Evolutionary conservation across 2,888 invertebrate species (phyloP), one percentile per base, ranked within the genome.

Genomic region (Stenurella melanura): DNA sequence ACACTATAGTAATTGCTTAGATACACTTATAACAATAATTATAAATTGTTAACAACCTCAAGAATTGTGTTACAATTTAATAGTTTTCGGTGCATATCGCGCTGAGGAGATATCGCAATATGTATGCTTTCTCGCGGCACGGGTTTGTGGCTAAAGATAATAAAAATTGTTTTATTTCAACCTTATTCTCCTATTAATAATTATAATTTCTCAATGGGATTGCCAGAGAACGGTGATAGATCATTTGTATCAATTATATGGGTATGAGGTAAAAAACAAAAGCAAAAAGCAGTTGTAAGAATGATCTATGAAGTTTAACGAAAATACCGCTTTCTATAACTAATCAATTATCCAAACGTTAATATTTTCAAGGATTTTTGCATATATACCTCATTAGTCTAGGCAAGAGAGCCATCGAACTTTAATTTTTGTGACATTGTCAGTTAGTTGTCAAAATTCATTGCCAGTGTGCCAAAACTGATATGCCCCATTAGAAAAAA

Each of bases 211-310:
- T n/a, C 50, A 50, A 50, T 50, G 50, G n/a, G n/a, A 50, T n/a
- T n/a, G 50, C 50, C 50, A n/a, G 50, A n/a, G 12, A n/a, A 15
- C 12, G 0, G n/a, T n/a, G 15, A n/a, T 50, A n/a, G 1, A 15
- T 50, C 50, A 50, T 50, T 50, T 50, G 50, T 50, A 50, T n/a
- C 50, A 50, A 50, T 50, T 50, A 50, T n/a, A n/a, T n/a, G 15
- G 50, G 50, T n/a, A 15, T 50, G 50, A n/a, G 7, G 50, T 15
- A 50, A 50, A 50, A 50, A 50, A 11, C 3, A 50, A 50, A n/a
- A 12, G 1, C 0, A 50, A n/a, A 50, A 50, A 17, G 12, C 21
- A 4, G 1, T 50, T 50, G 50, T 50, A 50, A 17, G 15, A n/a
- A n/a, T n/a, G 50, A n/a, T 50, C 50, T 50, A 50, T n/a, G 50